Evolutionary conservation across 2,113 vertebrate genomes (phyloP).

Genomic region (Solea senegalensis): DNA sequence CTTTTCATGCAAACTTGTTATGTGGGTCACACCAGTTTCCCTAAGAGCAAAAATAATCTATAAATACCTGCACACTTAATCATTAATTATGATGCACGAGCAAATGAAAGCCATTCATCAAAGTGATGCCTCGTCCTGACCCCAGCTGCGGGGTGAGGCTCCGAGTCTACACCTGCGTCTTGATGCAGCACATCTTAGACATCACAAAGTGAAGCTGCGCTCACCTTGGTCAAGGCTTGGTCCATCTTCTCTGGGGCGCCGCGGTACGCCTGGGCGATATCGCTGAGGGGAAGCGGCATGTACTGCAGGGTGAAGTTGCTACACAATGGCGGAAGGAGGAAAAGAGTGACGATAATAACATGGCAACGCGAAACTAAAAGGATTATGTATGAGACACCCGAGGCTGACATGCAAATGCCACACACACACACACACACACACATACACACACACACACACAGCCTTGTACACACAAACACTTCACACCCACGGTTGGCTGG

Average conservation of each 20-base stretch:
- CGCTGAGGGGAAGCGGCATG: constrained; percentile 91
- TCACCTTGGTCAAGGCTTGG: constrained; percentile 89
- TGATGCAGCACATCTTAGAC: constrained; percentile 4
- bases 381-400: constrained; percentile 40
- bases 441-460: constrained; percentile 25
- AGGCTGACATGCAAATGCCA: constrained; percentile 38
- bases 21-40: not conserved
- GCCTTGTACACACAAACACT: constrained; percentile 21
- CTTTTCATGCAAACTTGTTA: not conserved
- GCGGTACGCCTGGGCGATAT: constrained; percentile 89
- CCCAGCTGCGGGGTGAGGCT: not conserved
- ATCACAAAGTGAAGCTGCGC: not conserved
- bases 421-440: constrained; percentile 23
- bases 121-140: constrained; percentile 6
- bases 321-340: constrained; percentile 5
- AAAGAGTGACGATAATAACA: constrained; percentile 3
- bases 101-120: constrained; percentile 43
- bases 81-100: constrained; percentile 7
- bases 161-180: constrained; percentile 9
- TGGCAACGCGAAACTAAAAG: constrained; percentile 16
- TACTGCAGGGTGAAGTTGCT: constrained; percentile 92
- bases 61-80: not conserved
- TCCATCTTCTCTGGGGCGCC: constrained; percentile 87
- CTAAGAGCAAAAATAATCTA: not conserved
- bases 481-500: constrained; percentile 41